These are phyloP conservation scores for Panthera leo DNA, from an alignment of 2,113 vertebrate genomes.

Conservation along the genomic window DNA sequence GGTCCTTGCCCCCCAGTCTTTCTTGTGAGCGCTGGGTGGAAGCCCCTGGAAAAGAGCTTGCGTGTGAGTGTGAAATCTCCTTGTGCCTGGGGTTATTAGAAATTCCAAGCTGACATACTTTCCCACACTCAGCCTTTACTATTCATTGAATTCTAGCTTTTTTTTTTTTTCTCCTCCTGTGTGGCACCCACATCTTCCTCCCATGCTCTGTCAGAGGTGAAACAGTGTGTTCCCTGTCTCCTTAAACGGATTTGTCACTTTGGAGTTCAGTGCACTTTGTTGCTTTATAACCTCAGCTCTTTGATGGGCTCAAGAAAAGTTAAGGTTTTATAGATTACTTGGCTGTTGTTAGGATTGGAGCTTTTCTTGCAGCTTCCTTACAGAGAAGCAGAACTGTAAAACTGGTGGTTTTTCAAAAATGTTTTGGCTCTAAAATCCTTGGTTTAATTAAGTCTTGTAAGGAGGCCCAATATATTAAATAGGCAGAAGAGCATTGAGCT, in stretches of 20 bases:
- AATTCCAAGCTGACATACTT: background rate
- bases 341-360: background rate
- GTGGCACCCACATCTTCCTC: background rate
- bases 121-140: background rate
- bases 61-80: background rate
- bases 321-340: background rate
- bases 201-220: background rate
- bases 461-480: background rate
- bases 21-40: background rate
- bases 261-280: background rate
- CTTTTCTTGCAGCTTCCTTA: background rate
- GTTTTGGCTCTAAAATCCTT: background rate
- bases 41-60: background rate
- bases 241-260: background rate
- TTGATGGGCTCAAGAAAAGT: background rate
- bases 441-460: constrained; percentile 6
- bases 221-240: background rate
- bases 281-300: background rate
- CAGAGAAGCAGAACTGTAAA: constrained; percentile 6
- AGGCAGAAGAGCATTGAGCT: background rate
- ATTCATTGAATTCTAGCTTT: background rate
- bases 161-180: background rate
- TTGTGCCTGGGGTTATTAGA: background rate
- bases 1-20: background rate
- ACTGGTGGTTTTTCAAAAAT: background rate